Evolutionary conservation across 2,113 vertebrate genomes (phyloP).

Genomic region (Microcebus ravelobensis): DNA sequence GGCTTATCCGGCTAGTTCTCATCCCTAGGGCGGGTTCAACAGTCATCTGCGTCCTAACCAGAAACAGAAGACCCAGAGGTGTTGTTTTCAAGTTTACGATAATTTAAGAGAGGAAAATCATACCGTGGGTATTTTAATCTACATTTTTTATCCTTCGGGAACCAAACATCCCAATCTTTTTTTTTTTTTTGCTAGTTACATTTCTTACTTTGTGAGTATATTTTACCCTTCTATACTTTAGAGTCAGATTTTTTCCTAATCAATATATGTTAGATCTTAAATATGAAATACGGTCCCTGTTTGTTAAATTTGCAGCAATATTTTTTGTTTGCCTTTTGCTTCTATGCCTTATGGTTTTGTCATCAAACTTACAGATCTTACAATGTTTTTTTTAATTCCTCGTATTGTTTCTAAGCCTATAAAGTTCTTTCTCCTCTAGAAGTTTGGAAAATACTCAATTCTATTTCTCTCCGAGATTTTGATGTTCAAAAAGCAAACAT

Average conservation of each 20-base stretch:
- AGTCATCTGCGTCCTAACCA: not conserved
- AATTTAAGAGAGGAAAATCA: not conserved
- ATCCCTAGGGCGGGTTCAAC: not conserved
- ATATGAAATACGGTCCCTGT: not conserved
- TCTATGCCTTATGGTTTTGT: slow-evolving; percentile 34
- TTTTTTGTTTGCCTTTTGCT: slow-evolving; percentile 36
- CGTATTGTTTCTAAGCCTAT: not conserved
- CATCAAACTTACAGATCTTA: not conserved
- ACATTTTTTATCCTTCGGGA: slow-evolving; percentile 34
- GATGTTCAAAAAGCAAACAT: slow-evolving; percentile 55
- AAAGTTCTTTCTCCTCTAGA: slow-evolving; percentile 27
- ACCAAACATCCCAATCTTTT: slow-evolving; percentile 17
- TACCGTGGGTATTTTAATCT: slow-evolving; percentile 37
- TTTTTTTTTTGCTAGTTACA: slow-evolving; percentile 30
- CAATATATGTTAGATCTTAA: slow-evolving; percentile 20
- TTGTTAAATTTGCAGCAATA: not conserved
- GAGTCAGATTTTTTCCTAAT: slow-evolving; percentile 15
- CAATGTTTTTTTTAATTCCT: not conserved
- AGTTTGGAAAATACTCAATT: slow-evolving; percentile 43
- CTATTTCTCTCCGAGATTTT: slow-evolving; percentile 47
- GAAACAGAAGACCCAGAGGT: not conserved
- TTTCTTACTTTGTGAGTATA: not conserved
- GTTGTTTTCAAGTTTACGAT: slow-evolving; percentile 35
- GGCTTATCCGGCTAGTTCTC: not conserved
- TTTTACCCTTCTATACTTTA: not conserved